These are phyloP conservation scores for Piscicola geometra DNA, from an alignment of 2,888 invertebrate genomes.

Conservation along the genomic window DNA sequence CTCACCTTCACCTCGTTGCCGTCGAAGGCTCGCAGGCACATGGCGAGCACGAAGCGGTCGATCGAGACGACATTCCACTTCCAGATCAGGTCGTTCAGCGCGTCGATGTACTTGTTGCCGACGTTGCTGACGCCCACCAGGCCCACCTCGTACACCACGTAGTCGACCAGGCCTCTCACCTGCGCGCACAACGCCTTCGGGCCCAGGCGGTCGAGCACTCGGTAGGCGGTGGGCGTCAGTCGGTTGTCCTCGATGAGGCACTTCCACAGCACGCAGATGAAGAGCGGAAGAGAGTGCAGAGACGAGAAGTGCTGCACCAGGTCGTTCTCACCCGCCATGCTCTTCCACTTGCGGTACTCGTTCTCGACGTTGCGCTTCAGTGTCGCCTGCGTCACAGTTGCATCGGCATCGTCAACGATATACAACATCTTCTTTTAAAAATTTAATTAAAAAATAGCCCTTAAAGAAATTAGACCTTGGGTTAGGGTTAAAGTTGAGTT, in stretches of 20 bases:
- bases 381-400: slow-evolving; percentile 76
- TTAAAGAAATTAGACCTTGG: too few species aligned
- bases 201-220: slow-evolving; percentile 81
- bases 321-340: slow-evolving; percentile 93
- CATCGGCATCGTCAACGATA: too few species aligned
- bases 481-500: too few species aligned
- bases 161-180: slow-evolving; percentile 88
- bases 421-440: too few species aligned
- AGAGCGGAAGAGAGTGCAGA: slow-evolving; percentile 82
- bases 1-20: slow-evolving; percentile 2
- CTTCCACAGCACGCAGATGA: slow-evolving; percentile 84
- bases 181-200: slow-evolving; percentile 85
- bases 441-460: neutral
- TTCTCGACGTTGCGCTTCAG: slow-evolving; percentile 63
- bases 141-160: slow-evolving; percentile 81
- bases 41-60: slow-evolving; percentile 82
- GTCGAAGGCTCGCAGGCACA: slow-evolving; percentile 55
- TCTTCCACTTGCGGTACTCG: slow-evolving; percentile 86
- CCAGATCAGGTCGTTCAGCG: slow-evolving; percentile 94
- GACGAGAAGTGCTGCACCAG: slow-evolving; percentile 91
- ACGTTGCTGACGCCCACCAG: slow-evolving; percentile 74
- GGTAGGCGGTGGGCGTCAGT: slow-evolving; percentile 89
- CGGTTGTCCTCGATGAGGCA: slow-evolving; percentile 89
- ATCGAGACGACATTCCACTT: slow-evolving; percentile 93
- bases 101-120: slow-evolving; percentile 81